phyloP scores from a whole-genome alignment of 2,888 invertebrate species.

The Steinernema carpocapsae region DNA sequence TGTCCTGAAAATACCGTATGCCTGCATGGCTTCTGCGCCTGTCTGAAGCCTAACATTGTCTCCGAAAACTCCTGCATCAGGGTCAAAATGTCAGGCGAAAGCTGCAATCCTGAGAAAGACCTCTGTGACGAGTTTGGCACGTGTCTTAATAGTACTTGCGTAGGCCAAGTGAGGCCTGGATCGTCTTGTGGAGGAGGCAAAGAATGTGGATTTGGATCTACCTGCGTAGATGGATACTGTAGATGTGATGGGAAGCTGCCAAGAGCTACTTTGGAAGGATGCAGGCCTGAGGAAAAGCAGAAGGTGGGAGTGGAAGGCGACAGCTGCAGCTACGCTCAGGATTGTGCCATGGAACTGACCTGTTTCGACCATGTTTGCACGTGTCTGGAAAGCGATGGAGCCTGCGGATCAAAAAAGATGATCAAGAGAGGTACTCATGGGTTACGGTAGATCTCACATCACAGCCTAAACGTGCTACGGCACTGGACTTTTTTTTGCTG shows the following conservation, averaged over 20 bases:
- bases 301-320: constrained; percentile 44
- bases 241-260: constrained; percentile 46
- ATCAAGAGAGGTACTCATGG: no score
- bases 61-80: constrained; percentile 42
- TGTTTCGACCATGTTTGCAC: constrained; percentile 56
- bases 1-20: constrained; percentile 18
- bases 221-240: constrained; percentile 49
- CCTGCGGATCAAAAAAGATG: no score
- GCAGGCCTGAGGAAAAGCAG: constrained; percentile 47
- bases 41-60: constrained; percentile 38
- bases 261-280: constrained; percentile 48
- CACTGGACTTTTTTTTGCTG: no score
- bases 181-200: constrained; percentile 25
- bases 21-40: constrained; percentile 38
- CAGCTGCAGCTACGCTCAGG: constrained; percentile 46
- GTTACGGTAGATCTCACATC: no score
- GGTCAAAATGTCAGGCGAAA: constrained; percentile 21
- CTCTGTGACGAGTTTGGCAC: constrained; percentile 39
- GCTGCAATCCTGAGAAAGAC: background rate
- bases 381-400: constrained; percentile 45
- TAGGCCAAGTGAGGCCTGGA: background rate
- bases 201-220: constrained; percentile 49
- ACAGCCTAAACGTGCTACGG: no score
- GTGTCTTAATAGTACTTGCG: constrained; percentile 27
- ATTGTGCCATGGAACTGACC: constrained; percentile 47